These are phyloP conservation scores for Hipposideros armiger DNA, from an alignment of 2,113 vertebrate genomes.

Conservation along the genomic window DNA sequence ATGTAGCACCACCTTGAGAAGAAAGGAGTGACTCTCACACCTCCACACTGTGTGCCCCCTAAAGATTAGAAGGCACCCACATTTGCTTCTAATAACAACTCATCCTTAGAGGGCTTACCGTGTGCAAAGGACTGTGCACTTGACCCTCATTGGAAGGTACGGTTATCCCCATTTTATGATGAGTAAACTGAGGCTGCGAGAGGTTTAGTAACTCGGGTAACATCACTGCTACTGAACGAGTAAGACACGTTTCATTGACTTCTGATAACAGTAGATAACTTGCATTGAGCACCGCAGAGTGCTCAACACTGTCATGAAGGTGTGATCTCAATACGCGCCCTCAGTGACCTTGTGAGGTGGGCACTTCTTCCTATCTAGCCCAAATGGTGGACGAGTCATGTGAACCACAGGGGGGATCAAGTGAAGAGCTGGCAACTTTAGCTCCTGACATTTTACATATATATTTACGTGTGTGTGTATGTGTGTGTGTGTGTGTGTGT, in stretches of 20 bases:
- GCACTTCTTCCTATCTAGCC: rapidly evolving
- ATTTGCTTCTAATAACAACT: neutral
- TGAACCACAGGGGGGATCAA: neutral
- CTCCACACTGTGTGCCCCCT: neutral
- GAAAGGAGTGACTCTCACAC: neutral
- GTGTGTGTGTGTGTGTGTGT: no score
- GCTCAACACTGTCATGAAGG: no score
- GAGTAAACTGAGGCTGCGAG: neutral
- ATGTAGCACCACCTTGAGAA: neutral
- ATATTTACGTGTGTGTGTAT: neutral
- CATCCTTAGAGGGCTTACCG: neutral
- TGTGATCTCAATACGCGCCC: neutral
- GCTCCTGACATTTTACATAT: neutral
- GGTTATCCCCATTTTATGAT: neutral
- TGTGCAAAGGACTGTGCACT: neutral
- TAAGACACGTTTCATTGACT: neutral
- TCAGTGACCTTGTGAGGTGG: rapidly evolving
- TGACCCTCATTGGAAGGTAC: neutral
- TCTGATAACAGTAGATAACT: rapidly evolving
- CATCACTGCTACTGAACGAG: neutral
- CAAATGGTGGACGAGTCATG: neutral
- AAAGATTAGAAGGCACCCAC: neutral
- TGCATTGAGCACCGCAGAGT: neutral
- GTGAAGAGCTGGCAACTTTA: neutral
- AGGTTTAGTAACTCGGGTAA: neutral